Base-by-base conservation (phyloP, 2,797 vertebrate species). In the Coccyzus lansbergi region DNA sequence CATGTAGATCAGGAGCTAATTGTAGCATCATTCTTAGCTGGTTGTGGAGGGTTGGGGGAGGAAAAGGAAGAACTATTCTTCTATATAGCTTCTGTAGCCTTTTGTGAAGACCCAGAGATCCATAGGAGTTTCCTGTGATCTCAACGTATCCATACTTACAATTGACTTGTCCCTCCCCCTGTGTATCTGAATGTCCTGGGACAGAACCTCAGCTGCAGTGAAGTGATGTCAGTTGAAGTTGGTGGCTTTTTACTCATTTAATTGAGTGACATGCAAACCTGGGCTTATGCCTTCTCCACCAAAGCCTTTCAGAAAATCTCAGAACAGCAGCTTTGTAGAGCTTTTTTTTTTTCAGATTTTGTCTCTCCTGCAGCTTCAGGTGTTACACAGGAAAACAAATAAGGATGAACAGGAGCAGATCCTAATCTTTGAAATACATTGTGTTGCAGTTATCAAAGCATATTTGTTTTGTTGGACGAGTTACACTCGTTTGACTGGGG, bases 31-130 rank as follows among this genome's bases (percentile, higher is more conserved):
- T 86, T 92, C 71, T 92, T 46, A 63, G 29, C 56, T 56, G 49
- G 2, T 15, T 48, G 38, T 65, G 86, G 55, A 79, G 83, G 40
- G 33, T 63, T 10, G 10, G 59, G 74, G 83, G 59, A 94, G 83
- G 81, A 94, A 86, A 86, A 88, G 88, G 88, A 94, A 79, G 71
- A 84, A 31, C 90, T 71, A 55, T 94, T 96, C 85, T 92, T 96
- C 76, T 95, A 59, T 76, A 74, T 29, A 24, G 42, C 49, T 74
- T 93, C 91, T 90, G 91, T 87, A 60, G 95, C 46, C 86, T 83
- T 93, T 96, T 95, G 87, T 95, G 92, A 80, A 81, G 62, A 74
- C 7, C 44, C 75, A 36, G 34, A 87, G 78, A 51, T 28, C 17
- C 80, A 14, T 2, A 15, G 55, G 85, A 42, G 59, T 86, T 81